Percentiles rank a stretch among this genome's conserved stretches.
These are phyloP conservation scores for Pteronura brasiliensis DNA, from an alignment of 2,113 vertebrate species.

Conservation along the genomic window DNA sequence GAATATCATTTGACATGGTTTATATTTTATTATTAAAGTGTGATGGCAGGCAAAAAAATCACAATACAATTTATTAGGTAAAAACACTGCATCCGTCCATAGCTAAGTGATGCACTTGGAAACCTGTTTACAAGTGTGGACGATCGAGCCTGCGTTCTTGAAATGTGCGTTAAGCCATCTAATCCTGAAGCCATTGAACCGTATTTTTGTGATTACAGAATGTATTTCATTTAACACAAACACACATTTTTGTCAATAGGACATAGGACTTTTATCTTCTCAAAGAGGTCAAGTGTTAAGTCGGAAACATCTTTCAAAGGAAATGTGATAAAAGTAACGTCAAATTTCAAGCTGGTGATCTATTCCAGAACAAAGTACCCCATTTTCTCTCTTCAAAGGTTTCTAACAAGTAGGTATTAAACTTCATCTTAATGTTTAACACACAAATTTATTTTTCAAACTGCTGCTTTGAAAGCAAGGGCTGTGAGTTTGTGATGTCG, in stretches of 20 bases:
- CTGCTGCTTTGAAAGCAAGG: constrained; percentile 69
- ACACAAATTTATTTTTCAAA: constrained; percentile 80
- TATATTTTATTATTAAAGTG: not conserved
- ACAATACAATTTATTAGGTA: too few relatives aligned
- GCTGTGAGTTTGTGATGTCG: constrained; percentile 40
- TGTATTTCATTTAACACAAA: constrained; percentile 65
- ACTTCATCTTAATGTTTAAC: constrained; percentile 79
- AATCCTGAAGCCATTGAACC: constrained; percentile 21
- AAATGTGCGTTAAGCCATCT: constrained; percentile 38
- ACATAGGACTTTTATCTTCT: constrained; percentile 78
- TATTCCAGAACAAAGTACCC: constrained; percentile 73
- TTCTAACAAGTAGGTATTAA: constrained; percentile 76
- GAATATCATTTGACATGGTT: not conserved
- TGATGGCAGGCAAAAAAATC: not conserved
- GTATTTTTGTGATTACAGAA: constrained; percentile 45
- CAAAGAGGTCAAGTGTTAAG: constrained; percentile 72
- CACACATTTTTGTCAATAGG: constrained; percentile 71
- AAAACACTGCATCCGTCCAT: accelerated
- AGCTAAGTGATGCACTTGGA: not conserved
- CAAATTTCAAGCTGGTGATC: constrained; percentile 78
- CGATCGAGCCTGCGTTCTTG: not conserved
- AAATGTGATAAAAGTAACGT: constrained; percentile 82
- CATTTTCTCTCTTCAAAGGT: constrained; percentile 73
- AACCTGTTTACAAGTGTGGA: not conserved
- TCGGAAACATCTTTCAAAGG: constrained; percentile 82